Base-by-base conservation (phyloP, 2,888 invertebrate species). In the Trachelus tabidus region DNA sequence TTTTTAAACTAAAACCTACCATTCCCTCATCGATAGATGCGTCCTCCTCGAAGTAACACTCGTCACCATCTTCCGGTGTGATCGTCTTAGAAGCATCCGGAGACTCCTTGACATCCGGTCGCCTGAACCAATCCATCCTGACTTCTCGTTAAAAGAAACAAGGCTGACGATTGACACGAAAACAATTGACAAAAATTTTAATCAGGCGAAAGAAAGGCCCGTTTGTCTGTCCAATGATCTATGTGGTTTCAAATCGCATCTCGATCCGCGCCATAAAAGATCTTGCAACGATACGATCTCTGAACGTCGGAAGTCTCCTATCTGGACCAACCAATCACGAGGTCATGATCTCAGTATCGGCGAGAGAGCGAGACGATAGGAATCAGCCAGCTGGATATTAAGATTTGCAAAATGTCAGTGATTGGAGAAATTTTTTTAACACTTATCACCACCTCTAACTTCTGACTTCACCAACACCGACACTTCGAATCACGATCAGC, bases 11-110 rank as follows among this genome's bases (percentile, higher is more conserved):
- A 23, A 56, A 86, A 90, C 91, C 86, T 91, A 91, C 91, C 91
- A 90, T 90, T 83, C 88, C 90, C 81, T 91, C 91, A 84, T 91
- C 90, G 83, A 90, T 83, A 82, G 89, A 90, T 69, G 81, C 81
- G 81, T 90, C 90, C 80, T 90, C 90, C 78, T 90, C 90, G 84
- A 87, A 90, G 84, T 87, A 90, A 81, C 87, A 90, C 80, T 90
- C 90, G 81, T 89, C 90, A 73, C 80, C 82, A 78, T 89, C 89
- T 82, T 89, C 90, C 86, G 89, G 87, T 82, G 86, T 86, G 79
- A 86, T 81, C 78, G 82, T 83, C 33, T 31, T 30, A 74, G 83
- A 81, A 77, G 86, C 82, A 85, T 87, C 87, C 85, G 86, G 84
- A n/a, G 30, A 34, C 85, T 87, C 87, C 82, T 87, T 86, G 79